Percentiles rank a stretch among this genome's conserved stretches.
Evolutionary conservation across 35 echinoderm and acorn worm genomes (phyloP).

Genomic region (Patiria miniata): DNA sequence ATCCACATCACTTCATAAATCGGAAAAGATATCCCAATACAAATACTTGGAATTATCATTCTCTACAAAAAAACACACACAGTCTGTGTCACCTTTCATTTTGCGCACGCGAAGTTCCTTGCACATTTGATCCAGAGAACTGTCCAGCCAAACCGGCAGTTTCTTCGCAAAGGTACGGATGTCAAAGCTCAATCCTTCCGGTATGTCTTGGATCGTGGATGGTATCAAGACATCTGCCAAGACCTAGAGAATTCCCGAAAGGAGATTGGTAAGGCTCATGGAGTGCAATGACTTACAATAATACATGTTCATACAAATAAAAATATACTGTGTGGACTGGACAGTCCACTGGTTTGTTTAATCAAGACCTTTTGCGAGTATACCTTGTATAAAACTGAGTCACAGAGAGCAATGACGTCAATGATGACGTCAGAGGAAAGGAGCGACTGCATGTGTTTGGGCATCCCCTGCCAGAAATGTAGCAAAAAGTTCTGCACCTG

Average conservation of each 20-base stretch:
- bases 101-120: conserved; percentile 29
- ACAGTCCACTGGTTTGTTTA: too few species aligned
- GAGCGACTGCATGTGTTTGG: conserved; percentile 49
- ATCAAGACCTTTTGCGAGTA: neutral
- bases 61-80: neutral
- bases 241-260: too few species aligned
- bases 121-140: conserved; percentile 57
- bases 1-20: neutral
- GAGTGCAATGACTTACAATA: too few species aligned
- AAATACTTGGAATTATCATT: neutral
- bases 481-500: conserved; percentile 88
- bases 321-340: too few species aligned
- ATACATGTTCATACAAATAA: too few species aligned
- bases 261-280: too few species aligned
- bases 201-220: conserved; percentile 64
- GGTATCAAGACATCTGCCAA: conserved; percentile 78
- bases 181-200: conserved; percentile 58
- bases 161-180: conserved; percentile 52
- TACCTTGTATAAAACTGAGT: conserved; percentile 81
- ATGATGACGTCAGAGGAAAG: conserved; percentile 61
- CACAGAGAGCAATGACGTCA: conserved; percentile 79
- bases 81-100: conserved; percentile 52
- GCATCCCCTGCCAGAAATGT: conserved; percentile 95
- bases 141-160: conserved; percentile 60
- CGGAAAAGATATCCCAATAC: too few species aligned